Percentiles rank a stretch among this genome's conserved stretches.
Conservation (phyloP, 2,888 invertebrate genomes). For the Sesia apiformis region DNA sequence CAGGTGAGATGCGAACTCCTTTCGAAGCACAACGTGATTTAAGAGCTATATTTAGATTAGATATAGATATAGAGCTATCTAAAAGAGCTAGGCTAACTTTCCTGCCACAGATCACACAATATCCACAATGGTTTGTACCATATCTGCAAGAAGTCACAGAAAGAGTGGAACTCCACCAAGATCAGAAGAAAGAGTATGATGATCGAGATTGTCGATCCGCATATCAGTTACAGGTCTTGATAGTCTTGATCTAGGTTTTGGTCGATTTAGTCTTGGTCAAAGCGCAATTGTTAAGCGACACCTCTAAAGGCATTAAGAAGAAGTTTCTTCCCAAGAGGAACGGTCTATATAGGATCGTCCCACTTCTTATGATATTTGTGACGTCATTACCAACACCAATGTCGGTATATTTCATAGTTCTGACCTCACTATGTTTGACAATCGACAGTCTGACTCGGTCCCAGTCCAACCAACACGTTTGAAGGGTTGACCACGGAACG, state of each 20-base stretch:
- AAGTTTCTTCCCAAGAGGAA: constrained; percentile 2
- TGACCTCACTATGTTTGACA: background rate
- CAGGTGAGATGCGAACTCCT: background rate
- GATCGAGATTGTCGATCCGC: too few species aligned
- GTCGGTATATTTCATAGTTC: background rate
- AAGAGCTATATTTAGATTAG: background rate
- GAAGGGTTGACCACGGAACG: background rate
- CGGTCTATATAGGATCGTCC: constrained; percentile 1
- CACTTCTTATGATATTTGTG: background rate
- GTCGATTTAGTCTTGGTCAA: background rate
- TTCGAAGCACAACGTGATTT: background rate
- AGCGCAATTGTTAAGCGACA: background rate
- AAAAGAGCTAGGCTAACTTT: too few species aligned
- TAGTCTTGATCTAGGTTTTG: background rate
- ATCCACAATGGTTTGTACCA: background rate
- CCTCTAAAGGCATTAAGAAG: background rate
- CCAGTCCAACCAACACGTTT: background rate
- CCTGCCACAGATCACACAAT: background rate
- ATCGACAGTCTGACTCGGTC: background rate
- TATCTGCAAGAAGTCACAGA: background rate
- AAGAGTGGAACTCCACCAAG: background rate
- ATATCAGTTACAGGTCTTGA: too few species aligned
- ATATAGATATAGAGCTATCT: too few species aligned
- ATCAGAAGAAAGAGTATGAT: background rate
- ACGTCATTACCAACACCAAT: background rate